Evolutionary conservation across 2,797 vertebrate genomes (phyloP), one percentile per base, ranked within the genome.

Genomic region (Florisuga fusca): DNA sequence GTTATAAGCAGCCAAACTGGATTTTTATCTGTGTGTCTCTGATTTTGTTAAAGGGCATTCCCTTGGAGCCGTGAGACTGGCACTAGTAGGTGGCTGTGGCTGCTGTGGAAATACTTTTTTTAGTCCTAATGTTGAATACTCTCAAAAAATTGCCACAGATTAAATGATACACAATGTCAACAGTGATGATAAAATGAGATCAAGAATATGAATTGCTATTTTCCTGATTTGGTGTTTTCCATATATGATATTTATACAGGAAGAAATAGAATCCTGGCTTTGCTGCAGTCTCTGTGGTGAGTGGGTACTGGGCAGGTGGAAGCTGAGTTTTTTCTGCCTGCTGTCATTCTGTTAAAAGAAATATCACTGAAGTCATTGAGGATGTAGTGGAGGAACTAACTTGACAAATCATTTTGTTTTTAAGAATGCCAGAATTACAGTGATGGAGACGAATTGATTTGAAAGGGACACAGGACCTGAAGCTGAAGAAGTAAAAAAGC

Each of bases 321-420:
- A 76, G 6, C 33, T 86, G 34, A 29, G 34, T 20, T 72, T 94
- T 87, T 68, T 29, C 58, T 95, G n/a, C 76, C 66, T 92, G 21
- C 79, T 94, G 59, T 94, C 48, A 45, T 94, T 73, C 10, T 59
- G 6, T 75, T 43, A 46, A 79, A 81, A 89, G 53, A 85, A 59
- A 54, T 1, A 1, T 23, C 48, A 23, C 69, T 85, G 33, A 54
- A 78, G 43, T 21, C 3, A 13, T 50, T 58, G 46, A 78, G 43
- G n/a, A 62, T 84, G 62, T 55, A 8, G 25, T 61, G 46, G 38
- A 94, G 46, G 53, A 93, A 18, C 66, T 58, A 72, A 89, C 12
- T 59, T 81, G 62, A 91, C 59, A 93, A 90, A 41, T 69, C 66
- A 55, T 57, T 85, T 93, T 91, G 62, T 61, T 91, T 75, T 84